phyloP scores from a whole-genome alignment of 2,113 vertebrate genomes.

The Melanerpes aurifrons region DNA sequence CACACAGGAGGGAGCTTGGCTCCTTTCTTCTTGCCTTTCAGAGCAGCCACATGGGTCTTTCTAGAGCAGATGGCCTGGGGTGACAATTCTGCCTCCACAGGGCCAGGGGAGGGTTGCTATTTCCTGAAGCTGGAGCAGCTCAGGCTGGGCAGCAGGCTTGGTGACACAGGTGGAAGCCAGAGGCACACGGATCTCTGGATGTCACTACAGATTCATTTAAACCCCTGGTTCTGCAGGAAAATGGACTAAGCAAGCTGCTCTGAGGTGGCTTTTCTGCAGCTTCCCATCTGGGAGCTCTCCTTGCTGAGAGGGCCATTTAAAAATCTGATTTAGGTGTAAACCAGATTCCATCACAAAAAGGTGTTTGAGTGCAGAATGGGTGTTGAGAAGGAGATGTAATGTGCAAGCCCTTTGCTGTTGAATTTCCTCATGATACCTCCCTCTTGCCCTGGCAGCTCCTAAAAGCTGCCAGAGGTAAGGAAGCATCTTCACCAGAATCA shows the following conservation, averaged over 20 bases:
- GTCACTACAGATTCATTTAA: neutral
- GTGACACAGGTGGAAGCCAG: neutral
- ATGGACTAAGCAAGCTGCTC: neutral
- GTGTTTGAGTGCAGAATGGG: neutral
- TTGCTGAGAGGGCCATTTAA: neutral
- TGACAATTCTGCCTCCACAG: neutral
- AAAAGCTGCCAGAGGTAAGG: neutral
- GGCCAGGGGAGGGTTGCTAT: neutral
- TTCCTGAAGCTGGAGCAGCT: neutral
- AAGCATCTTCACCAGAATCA: neutral
- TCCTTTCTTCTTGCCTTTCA: neutral
- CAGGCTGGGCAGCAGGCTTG: neutral
- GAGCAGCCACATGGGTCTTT: fast-evolving
- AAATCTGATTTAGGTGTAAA: neutral
- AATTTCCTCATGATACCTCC: neutral
- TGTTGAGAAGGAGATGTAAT: neutral
- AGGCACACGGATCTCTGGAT: neutral
- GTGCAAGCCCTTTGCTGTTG: neutral
- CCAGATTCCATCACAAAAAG: neutral
- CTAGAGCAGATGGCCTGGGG: neutral
- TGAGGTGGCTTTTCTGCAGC: neutral
- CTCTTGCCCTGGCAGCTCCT: neutral
- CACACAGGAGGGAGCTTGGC: neutral
- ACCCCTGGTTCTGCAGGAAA: neutral
- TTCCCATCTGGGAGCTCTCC: neutral